Evolutionary conservation across 2,113 vertebrate genomes (phyloP), one percentile per base, ranked within the genome.

Genomic region (Odontesthes bonariensis): DNA sequence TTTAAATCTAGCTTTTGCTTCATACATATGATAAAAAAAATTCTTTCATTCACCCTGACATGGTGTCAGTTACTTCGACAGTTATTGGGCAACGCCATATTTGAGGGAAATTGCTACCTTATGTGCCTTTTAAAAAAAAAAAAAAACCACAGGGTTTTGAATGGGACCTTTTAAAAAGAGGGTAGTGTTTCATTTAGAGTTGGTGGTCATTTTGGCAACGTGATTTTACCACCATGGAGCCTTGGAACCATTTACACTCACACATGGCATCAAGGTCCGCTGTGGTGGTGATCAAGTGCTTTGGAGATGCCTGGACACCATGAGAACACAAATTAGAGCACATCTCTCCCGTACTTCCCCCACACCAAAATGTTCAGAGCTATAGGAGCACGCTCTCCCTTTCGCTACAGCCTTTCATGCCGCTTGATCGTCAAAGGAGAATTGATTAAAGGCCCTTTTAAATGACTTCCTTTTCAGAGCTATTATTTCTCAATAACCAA

Each of bases 381-480:
- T 81, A 70, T 42, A 88, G 81, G 67, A 88, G 86, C 88, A 71
- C 19, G 70, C 80, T 81, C 86, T 83, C 73, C 44, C 75, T 76
- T 84, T 81, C 64, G 46, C 86, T 80, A 23, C 60, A 70, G 83
- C 79, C 90, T 91, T 71, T 94, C 86, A 88, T 92, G 90, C 80
- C n/a, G 38, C 85, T 79, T 31, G 79, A 81, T 90, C 85, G 91
- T 92, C 91, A 91, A 90, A 91, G 86, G 82, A 56, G 76, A 91
- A 94, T 93, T 93, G 92, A 94, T 95, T 93, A 95, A 94, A 94
- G 93, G 89, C 85, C 83, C 63, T 85, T 85, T 89, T 83, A 92
- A 93, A 93, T 82, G 81, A 92, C 90, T 94, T 94, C 92, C 94
- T 93, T 83, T 92, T 88, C 85, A 88, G 78, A 84, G 89, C 92